phyloP scores from a whole-genome alignment of 2,888 invertebrate species.

The Cataglyphis cursor region DNA sequence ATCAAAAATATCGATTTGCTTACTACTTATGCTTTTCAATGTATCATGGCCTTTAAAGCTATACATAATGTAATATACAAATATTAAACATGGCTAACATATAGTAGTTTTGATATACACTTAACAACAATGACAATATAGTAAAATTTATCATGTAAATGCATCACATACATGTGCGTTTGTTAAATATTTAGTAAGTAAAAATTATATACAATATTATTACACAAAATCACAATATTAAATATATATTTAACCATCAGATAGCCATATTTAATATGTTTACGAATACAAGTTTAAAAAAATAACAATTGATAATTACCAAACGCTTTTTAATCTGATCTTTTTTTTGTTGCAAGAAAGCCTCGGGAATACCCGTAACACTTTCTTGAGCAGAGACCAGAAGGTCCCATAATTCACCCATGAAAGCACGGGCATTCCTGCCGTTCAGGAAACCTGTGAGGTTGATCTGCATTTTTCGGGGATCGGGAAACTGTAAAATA shows the following conservation, averaged over 20 bases:
- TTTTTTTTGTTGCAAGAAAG: slow-evolving; percentile 98
- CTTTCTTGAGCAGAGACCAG: slow-evolving; percentile 98
- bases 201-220: not conserved
- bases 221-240: not conserved
- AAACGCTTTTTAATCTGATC: slow-evolving; percentile 97
- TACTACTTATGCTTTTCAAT: not conserved
- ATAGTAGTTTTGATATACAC: not conserved
- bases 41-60: not conserved
- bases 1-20: not conserved
- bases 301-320: slow-evolving; percentile 87
- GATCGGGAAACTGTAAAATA: slow-evolving; percentile 95
- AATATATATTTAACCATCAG: not conserved
- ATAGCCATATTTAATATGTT: slow-evolving; percentile 33
- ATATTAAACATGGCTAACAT: slow-evolving; percentile 6
- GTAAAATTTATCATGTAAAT: slow-evolving; percentile 2
- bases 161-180: not conserved
- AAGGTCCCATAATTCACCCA: slow-evolving; percentile 98
- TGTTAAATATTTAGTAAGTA: not conserved
- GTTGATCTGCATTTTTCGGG: slow-evolving; percentile 99
- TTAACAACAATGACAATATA: not conserved
- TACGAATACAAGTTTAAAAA: not conserved
- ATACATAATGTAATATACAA: not conserved
- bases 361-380: slow-evolving; percentile 97
- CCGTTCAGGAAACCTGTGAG: slow-evolving; percentile 99
- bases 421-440: slow-evolving; percentile 98